phyloP scores from a whole-genome alignment of 2,888 invertebrate genomes.

The Napeogenes sylphis region DNA sequence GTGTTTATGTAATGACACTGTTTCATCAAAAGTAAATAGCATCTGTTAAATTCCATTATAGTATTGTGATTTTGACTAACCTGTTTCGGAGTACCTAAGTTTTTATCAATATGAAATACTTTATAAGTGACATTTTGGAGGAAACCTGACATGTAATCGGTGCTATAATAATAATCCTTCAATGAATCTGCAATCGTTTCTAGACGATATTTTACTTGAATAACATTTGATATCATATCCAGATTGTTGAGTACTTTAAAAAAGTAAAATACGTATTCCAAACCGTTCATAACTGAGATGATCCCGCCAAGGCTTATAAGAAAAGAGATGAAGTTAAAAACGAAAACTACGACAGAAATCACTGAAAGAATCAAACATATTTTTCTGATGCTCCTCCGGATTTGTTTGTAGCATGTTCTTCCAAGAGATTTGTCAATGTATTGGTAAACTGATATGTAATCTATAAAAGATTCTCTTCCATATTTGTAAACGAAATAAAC shows the following conservation, averaged over 20 bases:
- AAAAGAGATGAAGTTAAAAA: conserved; percentile 22
- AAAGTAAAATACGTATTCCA: conserved; percentile 22
- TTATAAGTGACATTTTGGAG: conserved; percentile 14
- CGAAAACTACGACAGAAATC: background rate
- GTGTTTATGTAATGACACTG: conserved; percentile 29
- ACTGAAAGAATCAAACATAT: conserved; percentile 12
- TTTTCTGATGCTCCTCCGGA: conserved; percentile 8
- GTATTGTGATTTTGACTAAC: conserved; percentile 13
- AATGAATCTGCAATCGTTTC: conserved; percentile 26
- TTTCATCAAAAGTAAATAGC: conserved; percentile 27
- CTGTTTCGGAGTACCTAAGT: conserved; percentile 20
- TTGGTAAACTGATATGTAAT: conserved; percentile 14
- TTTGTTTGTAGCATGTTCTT: conserved; percentile 8
- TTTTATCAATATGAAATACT: background rate
- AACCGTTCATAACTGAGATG: conserved; percentile 8
- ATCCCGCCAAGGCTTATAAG: conserved; percentile 10
- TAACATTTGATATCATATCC: conserved; percentile 26
- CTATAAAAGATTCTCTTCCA: conserved; percentile 11
- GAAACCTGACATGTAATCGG: conserved; percentile 12
- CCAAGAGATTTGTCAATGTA: conserved; percentile 15
- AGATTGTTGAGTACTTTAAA: conserved; percentile 20
- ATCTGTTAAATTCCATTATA: conserved; percentile 25
- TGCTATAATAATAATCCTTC: conserved; percentile 18
- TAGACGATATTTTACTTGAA: conserved; percentile 29
- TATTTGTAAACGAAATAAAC: conserved; percentile 8